A percentile compares a stretch with the other conserved stretches of the same genome.
These are phyloP conservation scores for Pygathrix nemaeus DNA, from an alignment of 2,113 vertebrate genomes.

Conservation along the genomic window DNA sequence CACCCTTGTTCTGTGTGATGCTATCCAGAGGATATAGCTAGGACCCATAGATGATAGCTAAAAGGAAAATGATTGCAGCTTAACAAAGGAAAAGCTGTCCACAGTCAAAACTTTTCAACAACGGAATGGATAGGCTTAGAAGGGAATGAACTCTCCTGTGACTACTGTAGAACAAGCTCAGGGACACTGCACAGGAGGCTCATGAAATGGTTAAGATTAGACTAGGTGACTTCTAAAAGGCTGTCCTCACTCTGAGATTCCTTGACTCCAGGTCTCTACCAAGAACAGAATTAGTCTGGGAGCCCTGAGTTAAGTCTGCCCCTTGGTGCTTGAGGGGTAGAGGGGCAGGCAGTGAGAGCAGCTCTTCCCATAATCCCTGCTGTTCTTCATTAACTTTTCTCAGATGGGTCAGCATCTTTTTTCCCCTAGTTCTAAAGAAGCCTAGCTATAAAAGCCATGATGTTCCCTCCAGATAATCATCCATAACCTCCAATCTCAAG, in stretches of 20 bases:
- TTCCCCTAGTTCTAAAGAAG: conserved; percentile 6
- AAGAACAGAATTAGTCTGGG: not conserved
- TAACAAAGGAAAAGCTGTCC: not conserved
- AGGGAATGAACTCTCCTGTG: not conserved
- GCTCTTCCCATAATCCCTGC: conserved; percentile 27
- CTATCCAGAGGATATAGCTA: not conserved
- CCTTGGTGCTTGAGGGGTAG: not conserved
- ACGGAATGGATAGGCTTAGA: not conserved
- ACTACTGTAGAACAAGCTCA: not conserved
- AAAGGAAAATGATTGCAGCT: not conserved
- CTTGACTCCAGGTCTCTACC: not conserved
- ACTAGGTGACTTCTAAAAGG: not conserved
- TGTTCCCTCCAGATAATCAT: conserved; percentile 42
- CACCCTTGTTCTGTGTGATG: not conserved
- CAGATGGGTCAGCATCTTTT: conserved; percentile 47
- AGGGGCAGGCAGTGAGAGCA: not conserved
- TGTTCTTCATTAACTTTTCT: conserved; percentile 64
- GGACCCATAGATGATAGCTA: not conserved
- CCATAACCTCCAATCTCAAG: conserved; percentile 36
- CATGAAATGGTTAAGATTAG: not conserved
- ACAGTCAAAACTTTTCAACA: not conserved
- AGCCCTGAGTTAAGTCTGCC: not conserved
- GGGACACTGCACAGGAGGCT: not conserved
- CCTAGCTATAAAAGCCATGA: conserved; percentile 55
- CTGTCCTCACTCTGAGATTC: conserved; percentile 8